Evolutionary conservation across 92 coral and sea anemone species (phyloP).

Genomic region (Zoanthus solanderi): DNA sequence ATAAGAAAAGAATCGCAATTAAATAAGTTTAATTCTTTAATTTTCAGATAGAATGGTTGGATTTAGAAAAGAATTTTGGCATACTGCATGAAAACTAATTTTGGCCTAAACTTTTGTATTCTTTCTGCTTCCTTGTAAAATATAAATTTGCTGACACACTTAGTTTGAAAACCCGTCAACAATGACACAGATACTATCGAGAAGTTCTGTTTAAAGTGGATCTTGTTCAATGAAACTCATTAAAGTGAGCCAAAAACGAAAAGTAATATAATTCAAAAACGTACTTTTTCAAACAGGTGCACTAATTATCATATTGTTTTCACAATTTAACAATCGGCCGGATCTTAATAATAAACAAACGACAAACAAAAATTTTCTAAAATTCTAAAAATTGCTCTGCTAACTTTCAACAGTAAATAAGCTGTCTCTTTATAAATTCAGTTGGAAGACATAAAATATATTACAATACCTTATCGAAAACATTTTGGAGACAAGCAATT

Average conservation of each 20-base stretch:
- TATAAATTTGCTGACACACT: neutral
- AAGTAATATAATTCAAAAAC: slow-evolving; percentile 9
- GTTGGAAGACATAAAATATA: slow-evolving; percentile 4
- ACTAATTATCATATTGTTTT: slow-evolving; percentile 40
- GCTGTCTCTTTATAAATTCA: slow-evolving; percentile 4
- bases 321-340: slow-evolving; percentile 40
- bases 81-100: neutral
- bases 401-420: neutral
- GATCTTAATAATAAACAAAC: slow-evolving; percentile 40
- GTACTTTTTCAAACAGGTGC: slow-evolving; percentile 28
- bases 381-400: neutral
- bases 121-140: neutral
- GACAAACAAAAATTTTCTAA: slow-evolving; percentile 20
- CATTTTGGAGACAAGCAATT: neutral
- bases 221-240: neutral
- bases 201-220: neutral
- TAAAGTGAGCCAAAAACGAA: neutral
- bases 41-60: neutral
- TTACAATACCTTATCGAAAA: neutral
- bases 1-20: slow-evolving; percentile 15
- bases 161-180: neutral
- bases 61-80: neutral
- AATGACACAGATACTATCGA: neutral
- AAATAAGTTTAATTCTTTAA: neutral
- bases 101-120: neutral